Evolutionary conservation across 2,797 vertebrate genomes (phyloP).

Genomic region (Phataginus tetradactyla): DNA sequence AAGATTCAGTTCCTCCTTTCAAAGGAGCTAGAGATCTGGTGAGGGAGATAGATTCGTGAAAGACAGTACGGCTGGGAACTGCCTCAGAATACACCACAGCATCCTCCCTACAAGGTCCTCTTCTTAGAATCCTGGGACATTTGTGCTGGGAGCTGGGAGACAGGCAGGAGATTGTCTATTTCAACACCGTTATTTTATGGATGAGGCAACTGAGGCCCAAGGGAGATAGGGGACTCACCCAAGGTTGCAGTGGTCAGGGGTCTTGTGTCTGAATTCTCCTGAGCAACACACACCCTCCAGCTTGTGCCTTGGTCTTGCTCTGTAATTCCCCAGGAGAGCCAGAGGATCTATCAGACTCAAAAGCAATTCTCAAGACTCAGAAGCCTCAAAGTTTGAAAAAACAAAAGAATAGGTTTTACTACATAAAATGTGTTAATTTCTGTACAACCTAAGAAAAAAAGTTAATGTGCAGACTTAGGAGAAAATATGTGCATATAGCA

Average conservation of each 20-base stretch:
- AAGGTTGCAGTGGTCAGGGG: neutral
- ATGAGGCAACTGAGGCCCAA: neutral
- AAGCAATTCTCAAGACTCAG: constrained; percentile 31
- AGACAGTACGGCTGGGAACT: neutral
- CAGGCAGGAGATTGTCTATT: neutral
- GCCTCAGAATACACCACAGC: neutral
- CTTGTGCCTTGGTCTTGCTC: neutral
- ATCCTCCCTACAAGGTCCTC: neutral
- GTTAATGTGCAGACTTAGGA: neutral
- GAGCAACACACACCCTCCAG: neutral
- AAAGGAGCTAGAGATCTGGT: neutral
- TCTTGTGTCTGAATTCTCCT: neutral
- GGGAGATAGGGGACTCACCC: neutral
- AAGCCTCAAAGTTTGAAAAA: neutral
- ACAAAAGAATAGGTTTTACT: neutral
- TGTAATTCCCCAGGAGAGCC: neutral
- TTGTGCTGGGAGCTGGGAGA: neutral
- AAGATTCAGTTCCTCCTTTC: neutral
- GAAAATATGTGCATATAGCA: neutral
- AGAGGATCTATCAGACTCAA: neutral
- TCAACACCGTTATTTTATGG: neutral
- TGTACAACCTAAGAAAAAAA: neutral
- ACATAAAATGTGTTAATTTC: constrained; percentile 21
- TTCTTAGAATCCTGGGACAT: neutral
- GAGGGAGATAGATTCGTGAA: neutral